These are phyloP conservation scores for Enteromius afrohamiltoni DNA, from an alignment of 2,797 vertebrate genomes.

Conservation along the genomic window DNA sequence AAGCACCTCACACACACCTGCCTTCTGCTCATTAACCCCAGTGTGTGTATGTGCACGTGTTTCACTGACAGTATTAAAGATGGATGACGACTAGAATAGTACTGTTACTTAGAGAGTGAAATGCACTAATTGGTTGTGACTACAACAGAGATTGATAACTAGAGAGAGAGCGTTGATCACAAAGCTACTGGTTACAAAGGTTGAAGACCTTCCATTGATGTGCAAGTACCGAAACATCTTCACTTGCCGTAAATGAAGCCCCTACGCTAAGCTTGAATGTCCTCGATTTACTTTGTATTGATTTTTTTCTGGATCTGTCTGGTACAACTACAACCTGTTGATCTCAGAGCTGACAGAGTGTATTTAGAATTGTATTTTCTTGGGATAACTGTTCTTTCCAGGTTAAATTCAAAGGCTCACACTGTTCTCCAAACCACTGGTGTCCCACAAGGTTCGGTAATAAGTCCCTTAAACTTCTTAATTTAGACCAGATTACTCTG, in stretches of 20 bases:
- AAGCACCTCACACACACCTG: constrained; percentile 59
- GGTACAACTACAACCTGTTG: constrained; percentile 8
- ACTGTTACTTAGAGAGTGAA: constrained; percentile 13
- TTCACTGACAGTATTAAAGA: constrained; percentile 39
- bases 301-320: constrained; percentile 12
- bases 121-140: constrained; percentile 17
- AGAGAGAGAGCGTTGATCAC: neutral
- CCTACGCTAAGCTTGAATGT: neutral
- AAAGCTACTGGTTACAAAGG: constrained; percentile 6
- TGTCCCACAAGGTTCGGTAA: constrained; percentile 16
- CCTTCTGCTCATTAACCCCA: constrained; percentile 60
- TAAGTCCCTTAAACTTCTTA: constrained; percentile 2
- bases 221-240: neutral
- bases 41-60: constrained; percentile 1
- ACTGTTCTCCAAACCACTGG: neutral
- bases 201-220: neutral
- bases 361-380: neutral
- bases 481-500: neutral
- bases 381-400: neutral
- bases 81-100: constrained; percentile 14
- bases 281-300: constrained; percentile 28
- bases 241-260: neutral
- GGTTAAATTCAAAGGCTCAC: neutral
- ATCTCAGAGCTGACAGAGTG: neutral
- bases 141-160: constrained; percentile 5